phyloP scores from a whole-genome alignment of 2,888 invertebrate genomes.

The Pseudococcus jackbeardsleyi region DNA sequence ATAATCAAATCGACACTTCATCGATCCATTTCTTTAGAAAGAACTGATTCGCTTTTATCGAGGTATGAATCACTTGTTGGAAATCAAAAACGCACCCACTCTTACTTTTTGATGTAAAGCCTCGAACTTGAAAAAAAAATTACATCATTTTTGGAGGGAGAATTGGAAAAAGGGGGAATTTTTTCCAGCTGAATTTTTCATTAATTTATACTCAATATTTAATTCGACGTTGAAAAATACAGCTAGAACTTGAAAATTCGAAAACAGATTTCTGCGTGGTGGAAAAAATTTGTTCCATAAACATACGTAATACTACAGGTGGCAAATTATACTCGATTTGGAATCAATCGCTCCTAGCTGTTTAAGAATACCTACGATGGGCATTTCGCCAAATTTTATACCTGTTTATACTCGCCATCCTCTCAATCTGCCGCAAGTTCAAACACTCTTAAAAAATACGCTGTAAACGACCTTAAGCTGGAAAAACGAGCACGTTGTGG shows the following conservation, averaged over 20 bases:
- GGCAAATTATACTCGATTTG: not conserved
- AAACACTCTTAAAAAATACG: slow-evolving; percentile 4
- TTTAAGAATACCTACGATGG: not conserved
- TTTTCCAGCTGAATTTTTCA: not conserved
- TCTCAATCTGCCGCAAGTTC: not conserved
- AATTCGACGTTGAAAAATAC: not conserved
- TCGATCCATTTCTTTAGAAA: too few relatives aligned
- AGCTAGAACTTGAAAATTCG: not conserved
- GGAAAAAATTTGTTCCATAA: not conserved
- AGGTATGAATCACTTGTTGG: too few relatives aligned
- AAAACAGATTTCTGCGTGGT: not conserved
- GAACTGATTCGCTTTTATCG: too few relatives aligned
- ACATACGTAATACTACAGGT: not conserved
- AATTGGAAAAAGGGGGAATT: not conserved
- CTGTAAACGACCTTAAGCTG: slow-evolving; percentile 10
- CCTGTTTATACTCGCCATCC: not conserved
- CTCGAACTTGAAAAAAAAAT: not conserved
- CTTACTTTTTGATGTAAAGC: too few relatives aligned
- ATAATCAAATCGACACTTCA: too few relatives aligned
- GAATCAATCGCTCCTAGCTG: not conserved
- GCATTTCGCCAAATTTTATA: slow-evolving; percentile 2
- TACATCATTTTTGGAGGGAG: not conserved
- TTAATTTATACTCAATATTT: not conserved
- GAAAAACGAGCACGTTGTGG: slow-evolving; percentile 14
- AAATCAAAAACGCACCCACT: too few relatives aligned